Base-by-base conservation (phyloP, 2,797 vertebrate genomes). In the Gallinago stenura region DNA sequence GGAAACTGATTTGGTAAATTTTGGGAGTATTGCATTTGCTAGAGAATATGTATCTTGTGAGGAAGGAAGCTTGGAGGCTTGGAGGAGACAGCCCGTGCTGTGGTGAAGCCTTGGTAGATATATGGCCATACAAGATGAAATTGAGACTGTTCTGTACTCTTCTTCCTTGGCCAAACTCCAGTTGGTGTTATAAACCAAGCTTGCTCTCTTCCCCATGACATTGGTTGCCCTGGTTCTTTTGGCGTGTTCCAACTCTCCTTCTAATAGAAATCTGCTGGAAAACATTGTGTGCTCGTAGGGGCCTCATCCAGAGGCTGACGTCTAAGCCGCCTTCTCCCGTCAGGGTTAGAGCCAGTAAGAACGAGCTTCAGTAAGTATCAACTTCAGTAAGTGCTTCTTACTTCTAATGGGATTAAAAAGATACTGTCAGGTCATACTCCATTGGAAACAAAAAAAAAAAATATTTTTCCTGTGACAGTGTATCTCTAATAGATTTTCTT, bases 331-430 rank as follows among this genome's bases (percentile, higher is more conserved):
- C 86, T 83, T 86, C 68, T 94, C 69, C 76, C 31, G 16, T 75
- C 93, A 87, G 72, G 58, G 77, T 77, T 91, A 90, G 72, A 90
- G 85, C 84, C 79, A 89, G 78, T 37, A 14, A 43, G 87, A 65
- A 66, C 10, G 1, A 61, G 30, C 92, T 83, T 82, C 69, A 91
- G 84, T 28, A 78, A 72, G 54, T 46, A 48, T 60, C 87, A 80
- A 18, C 71, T 78, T 76, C 85, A 93, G 45, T 41, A 65, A 93
- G 53, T 69, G 76, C 53, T 87, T 43, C 68, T 50, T 39, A 4
- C 72, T 93, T 85, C 9, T 79, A 81, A 75, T 60, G 56, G 50
- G 56, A 50, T 88, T 81, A 45, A 95, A 83, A 69, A 93, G 72
- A 66, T 72, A 85, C 83, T 89, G 78, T 88, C 75, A 71, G 80